Conservation (phyloP, 2,888 invertebrate species). For the Rotaria magnacalcarata region DNA sequence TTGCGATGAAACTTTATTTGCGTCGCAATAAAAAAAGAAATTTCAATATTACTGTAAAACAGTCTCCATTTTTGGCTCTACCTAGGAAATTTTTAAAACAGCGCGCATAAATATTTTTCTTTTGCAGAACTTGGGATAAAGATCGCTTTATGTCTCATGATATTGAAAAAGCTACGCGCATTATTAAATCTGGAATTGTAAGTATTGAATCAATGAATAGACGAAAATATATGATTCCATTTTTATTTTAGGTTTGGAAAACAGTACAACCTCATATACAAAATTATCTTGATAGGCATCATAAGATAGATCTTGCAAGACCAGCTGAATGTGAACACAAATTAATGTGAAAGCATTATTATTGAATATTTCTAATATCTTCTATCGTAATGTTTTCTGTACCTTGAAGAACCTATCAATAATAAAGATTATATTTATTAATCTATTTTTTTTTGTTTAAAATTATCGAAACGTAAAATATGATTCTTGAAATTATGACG, state of each 20-base stretch:
- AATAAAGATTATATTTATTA: too few species aligned
- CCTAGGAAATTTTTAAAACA: too few species aligned
- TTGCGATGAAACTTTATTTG: too few species aligned
- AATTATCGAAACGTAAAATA: too few species aligned
- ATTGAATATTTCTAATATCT: neutral
- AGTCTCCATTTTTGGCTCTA: too few species aligned
- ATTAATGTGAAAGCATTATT: neutral
- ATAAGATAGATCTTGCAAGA: neutral
- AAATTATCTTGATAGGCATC: neutral
- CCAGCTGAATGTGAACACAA: neutral
- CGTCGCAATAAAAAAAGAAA: too few species aligned
- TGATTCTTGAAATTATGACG: too few species aligned
- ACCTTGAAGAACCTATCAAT: too few species aligned
- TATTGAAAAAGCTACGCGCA: slow-evolving; percentile 64
- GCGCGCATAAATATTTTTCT: too few species aligned
- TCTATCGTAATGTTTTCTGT: neutral
- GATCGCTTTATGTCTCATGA: slow-evolving; percentile 69
- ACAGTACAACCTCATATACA: neutral
- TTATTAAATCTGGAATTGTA: slow-evolving; percentile 53
- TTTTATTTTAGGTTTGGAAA: neutral
- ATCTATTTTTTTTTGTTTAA: too few species aligned
- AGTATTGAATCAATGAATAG: neutral
- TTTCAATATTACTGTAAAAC: too few species aligned
- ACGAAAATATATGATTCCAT: neutral
- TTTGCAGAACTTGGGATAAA: slow-evolving; percentile 64